Conservation (phyloP, 2,797 vertebrate genomes). For the Amblyraja radiata region DNA sequence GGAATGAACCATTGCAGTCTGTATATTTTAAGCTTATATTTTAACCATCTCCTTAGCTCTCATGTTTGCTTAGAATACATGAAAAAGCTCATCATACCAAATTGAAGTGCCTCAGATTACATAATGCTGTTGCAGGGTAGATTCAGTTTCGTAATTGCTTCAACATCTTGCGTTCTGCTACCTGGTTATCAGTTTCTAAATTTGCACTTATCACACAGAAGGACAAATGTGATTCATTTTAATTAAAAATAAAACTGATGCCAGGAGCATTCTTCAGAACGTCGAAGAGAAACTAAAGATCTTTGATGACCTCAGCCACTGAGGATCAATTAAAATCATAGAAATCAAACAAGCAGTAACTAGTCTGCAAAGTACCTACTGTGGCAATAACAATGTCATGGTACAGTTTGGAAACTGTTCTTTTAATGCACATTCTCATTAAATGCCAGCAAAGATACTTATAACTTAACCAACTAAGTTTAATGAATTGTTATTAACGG, state of each 20-base stretch:
- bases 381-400: background rate
- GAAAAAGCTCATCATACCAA: background rate
- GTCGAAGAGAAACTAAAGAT: background rate
- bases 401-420: no score
- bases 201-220: background rate
- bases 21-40: background rate
- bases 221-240: background rate
- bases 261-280: background rate
- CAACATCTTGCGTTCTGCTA: background rate
- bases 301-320: background rate
- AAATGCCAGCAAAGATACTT: no score
- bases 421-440: background rate
- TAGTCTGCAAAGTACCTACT: background rate
- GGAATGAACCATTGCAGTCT: constrained; percentile 5
- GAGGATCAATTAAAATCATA: constrained; percentile 12
- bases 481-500: background rate
- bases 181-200: background rate
- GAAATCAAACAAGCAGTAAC: background rate
- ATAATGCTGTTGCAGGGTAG: background rate
- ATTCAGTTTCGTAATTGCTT: background rate
- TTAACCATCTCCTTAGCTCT: background rate
- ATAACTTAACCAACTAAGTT: background rate
- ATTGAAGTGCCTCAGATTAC: background rate
- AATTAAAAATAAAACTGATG: background rate
- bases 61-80: background rate